A percentile compares a stretch with the other conserved stretches of the same genome.
Evolutionary conservation across 2,113 vertebrate species (phyloP).

Genomic region (Pandion haliaetus): DNA sequence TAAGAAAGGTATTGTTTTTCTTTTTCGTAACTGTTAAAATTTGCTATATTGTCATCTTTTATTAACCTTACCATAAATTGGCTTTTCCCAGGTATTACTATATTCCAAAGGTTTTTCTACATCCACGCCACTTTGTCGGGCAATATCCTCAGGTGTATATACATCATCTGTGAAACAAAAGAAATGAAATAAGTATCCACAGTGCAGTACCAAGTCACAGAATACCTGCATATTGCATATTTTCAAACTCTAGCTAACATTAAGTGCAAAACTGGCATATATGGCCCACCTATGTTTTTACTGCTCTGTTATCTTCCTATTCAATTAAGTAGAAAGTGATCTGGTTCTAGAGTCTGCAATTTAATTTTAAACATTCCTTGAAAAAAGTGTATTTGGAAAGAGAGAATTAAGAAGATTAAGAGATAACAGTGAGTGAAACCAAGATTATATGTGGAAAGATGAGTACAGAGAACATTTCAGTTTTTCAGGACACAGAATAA

Average conservation of each 20-base stretch:
- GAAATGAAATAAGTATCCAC: not conserved
- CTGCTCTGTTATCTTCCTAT: not conserved
- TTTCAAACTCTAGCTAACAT: not conserved
- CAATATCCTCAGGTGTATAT: constrained; percentile 1
- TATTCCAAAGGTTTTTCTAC: constrained; percentile 43
- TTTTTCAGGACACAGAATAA: not conserved
- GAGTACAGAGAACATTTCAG: not conserved
- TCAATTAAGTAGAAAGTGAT: not conserved
- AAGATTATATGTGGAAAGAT: not conserved
- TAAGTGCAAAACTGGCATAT: not conserved
- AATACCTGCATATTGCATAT: not conserved
- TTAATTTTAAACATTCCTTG: not conserved
- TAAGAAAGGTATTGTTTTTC: not conserved
- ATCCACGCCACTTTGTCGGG: not conserved
- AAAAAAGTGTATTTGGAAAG: not conserved
- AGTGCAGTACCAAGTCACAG: not conserved
- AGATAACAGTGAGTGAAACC: not conserved
- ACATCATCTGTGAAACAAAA: constrained; percentile 45
- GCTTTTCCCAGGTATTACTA: constrained; percentile 33
- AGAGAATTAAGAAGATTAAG: not conserved
- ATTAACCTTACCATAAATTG: constrained; percentile 65
- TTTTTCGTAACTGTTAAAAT: not conserved
- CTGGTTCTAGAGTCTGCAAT: not conserved
- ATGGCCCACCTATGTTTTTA: not conserved
- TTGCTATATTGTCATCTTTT: not conserved